Evolutionary conservation across 2,797 vertebrate genomes (phyloP).

Genomic region (Oryzias sinensis): DNA sequence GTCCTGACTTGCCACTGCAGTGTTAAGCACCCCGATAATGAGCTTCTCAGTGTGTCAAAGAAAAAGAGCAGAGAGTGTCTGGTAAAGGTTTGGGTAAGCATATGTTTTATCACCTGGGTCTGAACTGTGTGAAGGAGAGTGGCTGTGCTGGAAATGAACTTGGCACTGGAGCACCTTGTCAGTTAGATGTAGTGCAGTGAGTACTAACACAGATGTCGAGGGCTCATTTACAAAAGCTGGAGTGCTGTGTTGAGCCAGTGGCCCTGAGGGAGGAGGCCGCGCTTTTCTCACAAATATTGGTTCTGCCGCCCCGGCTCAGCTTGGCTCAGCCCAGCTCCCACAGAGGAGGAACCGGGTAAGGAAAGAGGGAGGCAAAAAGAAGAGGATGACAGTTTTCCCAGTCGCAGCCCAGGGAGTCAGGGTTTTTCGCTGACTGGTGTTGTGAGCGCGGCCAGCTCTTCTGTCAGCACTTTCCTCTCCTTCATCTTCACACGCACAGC

Average conservation of each 20-base stretch:
- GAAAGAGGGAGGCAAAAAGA: constrained; percentile 41
- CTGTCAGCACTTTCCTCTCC: constrained; percentile 88
- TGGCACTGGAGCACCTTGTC: constrained; percentile 61
- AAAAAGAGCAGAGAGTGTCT: constrained; percentile 30
- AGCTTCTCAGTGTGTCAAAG: constrained; percentile 51
- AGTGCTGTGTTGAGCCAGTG: constrained; percentile 62
- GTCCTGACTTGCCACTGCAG: constrained; percentile 48
- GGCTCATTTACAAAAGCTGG: constrained; percentile 74
- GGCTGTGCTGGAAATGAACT: constrained; percentile 66
- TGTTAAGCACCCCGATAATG: constrained; percentile 50
- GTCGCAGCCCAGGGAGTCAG: constrained; percentile 78
- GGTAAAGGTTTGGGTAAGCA: constrained; percentile 67
- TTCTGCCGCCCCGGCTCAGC: constrained; percentile 65
- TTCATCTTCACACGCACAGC: constrained; percentile 89
- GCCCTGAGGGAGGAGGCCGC: constrained; percentile 63
- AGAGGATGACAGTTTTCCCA: constrained; percentile 78
- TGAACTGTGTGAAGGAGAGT: constrained; percentile 36
- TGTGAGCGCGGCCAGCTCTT: constrained; percentile 84
- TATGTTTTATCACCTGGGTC: constrained; percentile 61
- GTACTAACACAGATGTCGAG: constrained; percentile 76
- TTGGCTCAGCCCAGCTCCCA: constrained; percentile 63
- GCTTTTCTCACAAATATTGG: constrained; percentile 73
- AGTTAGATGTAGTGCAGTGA: constrained; percentile 59
- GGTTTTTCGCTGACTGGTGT: constrained; percentile 77
- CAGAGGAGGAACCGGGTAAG: constrained; percentile 55